Evolutionary conservation across 2,797 vertebrate genomes (phyloP).

Genomic region (Sebastiscus albofasciatus): DNA sequence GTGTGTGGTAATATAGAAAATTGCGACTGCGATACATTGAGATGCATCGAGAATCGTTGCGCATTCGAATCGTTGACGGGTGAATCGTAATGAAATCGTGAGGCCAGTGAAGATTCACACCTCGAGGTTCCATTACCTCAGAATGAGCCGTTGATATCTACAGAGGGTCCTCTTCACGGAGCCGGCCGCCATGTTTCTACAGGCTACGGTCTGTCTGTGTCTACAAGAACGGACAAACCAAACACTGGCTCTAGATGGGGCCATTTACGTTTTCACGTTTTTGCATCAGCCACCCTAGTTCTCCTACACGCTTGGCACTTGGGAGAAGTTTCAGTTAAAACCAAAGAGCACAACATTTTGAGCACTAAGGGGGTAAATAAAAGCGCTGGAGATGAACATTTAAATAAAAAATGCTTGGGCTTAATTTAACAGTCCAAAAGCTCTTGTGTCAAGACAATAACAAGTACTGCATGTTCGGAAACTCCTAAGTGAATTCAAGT

Average conservation of each 20-base stretch:
- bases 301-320: neutral
- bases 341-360: constrained; percentile 14
- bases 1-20: neutral
- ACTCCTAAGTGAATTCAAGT: neutral
- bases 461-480: neutral
- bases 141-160: neutral
- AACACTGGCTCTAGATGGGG: too few species aligned
- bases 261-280: neutral
- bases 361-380: neutral
- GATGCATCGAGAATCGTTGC: neutral
- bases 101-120: neutral
- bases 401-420: neutral
- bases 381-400: neutral
- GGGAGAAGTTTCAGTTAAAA: neutral
- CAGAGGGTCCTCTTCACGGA: neutral
- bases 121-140: neutral
- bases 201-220: too few species aligned
- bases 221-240: too few species aligned
- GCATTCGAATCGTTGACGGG: too few species aligned
- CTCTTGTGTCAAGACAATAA: neutral
- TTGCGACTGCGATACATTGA: neutral
- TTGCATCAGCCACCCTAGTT: neutral
- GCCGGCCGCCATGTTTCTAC: too few species aligned
- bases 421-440: constrained; percentile 37
- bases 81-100: neutral